Conservation (phyloP, 37 sponge, comb jelly and placozoan genomes). For the Beroe forskalii region DNA sequence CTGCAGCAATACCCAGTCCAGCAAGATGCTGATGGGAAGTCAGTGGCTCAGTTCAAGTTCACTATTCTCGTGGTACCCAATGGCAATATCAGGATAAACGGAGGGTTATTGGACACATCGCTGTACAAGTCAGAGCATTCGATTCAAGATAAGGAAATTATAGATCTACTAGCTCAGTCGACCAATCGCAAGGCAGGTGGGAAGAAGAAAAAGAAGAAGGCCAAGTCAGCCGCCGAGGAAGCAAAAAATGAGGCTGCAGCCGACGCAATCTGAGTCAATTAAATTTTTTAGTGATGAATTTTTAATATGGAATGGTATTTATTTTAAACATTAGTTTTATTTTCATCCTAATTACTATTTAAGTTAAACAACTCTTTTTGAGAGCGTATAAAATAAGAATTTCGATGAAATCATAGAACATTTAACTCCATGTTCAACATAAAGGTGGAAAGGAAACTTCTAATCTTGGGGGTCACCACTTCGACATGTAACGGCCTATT, state of each 20-base stretch:
- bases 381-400: no score
- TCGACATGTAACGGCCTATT: no score
- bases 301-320: conserved; percentile 53
- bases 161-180: conserved; percentile 81
- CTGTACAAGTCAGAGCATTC: conserved; percentile 67
- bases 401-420: no score
- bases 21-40: conserved; percentile 91
- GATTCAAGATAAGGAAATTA: conserved; percentile 77
- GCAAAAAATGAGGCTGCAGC: conserved; percentile 32
- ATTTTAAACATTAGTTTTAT: conserved; percentile 18
- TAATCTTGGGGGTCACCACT: no score
- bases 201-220: conserved; percentile 97
- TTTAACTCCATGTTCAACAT: no score
- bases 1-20: conserved; percentile 92
- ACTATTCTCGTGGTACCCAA: conserved; percentile 93
- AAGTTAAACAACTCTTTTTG: no score
- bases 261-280: neutral
- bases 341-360: no score
- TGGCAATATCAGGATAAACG: conserved; percentile 86
- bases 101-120: conserved; percentile 75
- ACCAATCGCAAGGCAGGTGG: conserved; percentile 71
- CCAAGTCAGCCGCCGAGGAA: conserved; percentile 56
- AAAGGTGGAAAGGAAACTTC: no score
- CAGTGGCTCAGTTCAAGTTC: conserved; percentile 95
- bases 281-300: conserved; percentile 60